Evolutionary conservation across 2,797 vertebrate genomes (phyloP), one percentile per base, ranked within the genome.

Genomic region (Myotis daubentonii): DNA sequence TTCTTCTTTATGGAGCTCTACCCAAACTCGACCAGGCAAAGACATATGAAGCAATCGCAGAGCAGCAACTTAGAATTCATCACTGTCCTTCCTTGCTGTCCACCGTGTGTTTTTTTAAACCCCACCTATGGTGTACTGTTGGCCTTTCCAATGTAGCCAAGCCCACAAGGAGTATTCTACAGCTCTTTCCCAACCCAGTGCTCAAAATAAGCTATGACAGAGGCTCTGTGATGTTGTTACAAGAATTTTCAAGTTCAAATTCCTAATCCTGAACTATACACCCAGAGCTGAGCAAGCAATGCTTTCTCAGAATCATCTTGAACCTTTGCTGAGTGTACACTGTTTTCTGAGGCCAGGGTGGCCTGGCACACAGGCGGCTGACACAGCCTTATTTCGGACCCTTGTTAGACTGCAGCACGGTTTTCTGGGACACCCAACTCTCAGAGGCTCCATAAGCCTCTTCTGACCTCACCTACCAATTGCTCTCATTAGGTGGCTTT

Each of bases 331-430:
- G 5, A 0, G 28, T 1, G 19, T 75, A 6, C 20, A 25, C 1
- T 11, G 2, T 23, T 81, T 81, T 47, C 19, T 68, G 36, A 94
- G 23, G 12, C 12, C n/a, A 41, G 8, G 15, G 62, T 66, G 19
- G 23, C 22, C 15, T 16, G 2, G 3, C 1, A 16, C 1, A 10
- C 6, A 22, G 13, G 23, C 3, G 41, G 5, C 5, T 22, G 55
- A 8, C 2, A 12, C 0, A 60, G 10, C 10, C 4, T 89, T 16
- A 74, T 19, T 3, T 6, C 8, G 7, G 4, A 2, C 0, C 6
- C n/a, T 19, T 6, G 20, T 41, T 17, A 68, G 0, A 41, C 23
- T n/a, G 4, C 70, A 12, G 51, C 2, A 8, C n/a, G 17, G 16
- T 7, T 66, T 84, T 25, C 17, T 28, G 71, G 38, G 47, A 65